Evolutionary conservation across 2,888 invertebrate species (phyloP).

Genomic region (Rutpela maculata): DNA sequence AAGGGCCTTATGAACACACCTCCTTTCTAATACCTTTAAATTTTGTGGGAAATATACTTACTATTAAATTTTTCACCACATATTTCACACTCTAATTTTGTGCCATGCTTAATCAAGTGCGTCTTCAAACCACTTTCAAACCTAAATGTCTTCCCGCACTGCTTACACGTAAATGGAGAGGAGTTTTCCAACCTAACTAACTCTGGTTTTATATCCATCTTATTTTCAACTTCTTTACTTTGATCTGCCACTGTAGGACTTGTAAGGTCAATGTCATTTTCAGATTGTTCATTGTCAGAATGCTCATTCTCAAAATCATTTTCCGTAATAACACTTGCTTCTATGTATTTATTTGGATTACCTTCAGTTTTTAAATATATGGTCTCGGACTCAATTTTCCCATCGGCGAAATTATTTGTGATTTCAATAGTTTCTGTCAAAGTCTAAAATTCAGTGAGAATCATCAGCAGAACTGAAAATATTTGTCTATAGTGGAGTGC

Average conservation of each 20-base stretch:
- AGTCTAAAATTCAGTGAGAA: conserved; percentile 14
- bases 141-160: conserved; percentile 66
- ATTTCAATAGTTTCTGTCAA: conserved; percentile 30
- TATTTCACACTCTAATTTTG: conserved; percentile 65
- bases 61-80: conserved; percentile 67
- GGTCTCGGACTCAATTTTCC: conserved; percentile 11
- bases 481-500: too few relatives aligned
- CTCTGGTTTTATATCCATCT: not conserved
- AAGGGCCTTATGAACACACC: too few relatives aligned
- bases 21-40: too few relatives aligned
- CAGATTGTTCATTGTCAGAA: conserved; percentile 2
- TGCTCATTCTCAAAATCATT: conserved; percentile 7
- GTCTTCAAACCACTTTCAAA: conserved; percentile 62
- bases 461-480: not conserved
- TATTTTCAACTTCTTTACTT: not conserved
- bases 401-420: conserved; percentile 21
- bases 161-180: conserved; percentile 5
- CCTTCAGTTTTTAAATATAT: conserved; percentile 27
- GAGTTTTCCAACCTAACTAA: conserved; percentile 7
- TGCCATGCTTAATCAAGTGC: conserved; percentile 67
- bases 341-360: conserved; percentile 8
- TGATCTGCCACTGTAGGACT: not conserved
- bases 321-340: not conserved
- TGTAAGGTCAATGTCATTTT: conserved; percentile 2
- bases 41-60: conserved; percentile 55